Base-by-base conservation (phyloP, 2,888 invertebrate genomes). In the Coecobrya sp. region DNA sequence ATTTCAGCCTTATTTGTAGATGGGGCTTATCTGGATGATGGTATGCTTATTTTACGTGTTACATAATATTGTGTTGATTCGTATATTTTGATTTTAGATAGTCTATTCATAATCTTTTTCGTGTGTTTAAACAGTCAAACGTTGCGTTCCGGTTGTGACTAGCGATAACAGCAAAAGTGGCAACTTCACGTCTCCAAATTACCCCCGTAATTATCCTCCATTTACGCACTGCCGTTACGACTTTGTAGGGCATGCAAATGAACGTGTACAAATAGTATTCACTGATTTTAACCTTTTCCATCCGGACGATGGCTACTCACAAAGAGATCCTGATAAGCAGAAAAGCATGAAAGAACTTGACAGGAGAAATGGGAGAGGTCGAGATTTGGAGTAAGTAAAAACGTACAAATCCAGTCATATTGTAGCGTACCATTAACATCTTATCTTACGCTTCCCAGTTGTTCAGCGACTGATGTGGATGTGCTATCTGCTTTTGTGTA, bases 161-260 rank as follows among this genome's bases (percentile, higher is more conserved):
- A 97, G 97, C 96, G 98, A 98, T 95, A 98, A 98, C 95, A 97
- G 97, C 85, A 98, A 98, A 96, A 97, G 98, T 94, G 99, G 99
- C 42, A 97, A 97, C 36, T 97, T 99, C 95, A 97, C 97, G 70
- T 98, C 98, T 86, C 98, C 98, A 27, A 97, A 97, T 95, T 98
- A 98, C 96, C 98, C 97, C n/a, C 97, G 97, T 89, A 97, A 97
- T 79, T 98, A 98, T 96, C 98, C 98, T 79, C 96, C 97, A 36
- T 97, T 97, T 95, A 97, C 98, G 88, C 97, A 97, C 95, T 99
- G 99, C 96, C 97, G 98, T 95, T 99, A 98, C 96, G 98, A 98
- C 95, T 99, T 99, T 96, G 97, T 97, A 95, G 99, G 98, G 68
- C 96, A 97, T 94, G 97, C 97, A 86, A 97, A 97, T 95, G 98